These are phyloP conservation scores for Nothoprocta pentlandii DNA, from an alignment of 2,113 vertebrate genomes.

Conservation along the genomic window DNA sequence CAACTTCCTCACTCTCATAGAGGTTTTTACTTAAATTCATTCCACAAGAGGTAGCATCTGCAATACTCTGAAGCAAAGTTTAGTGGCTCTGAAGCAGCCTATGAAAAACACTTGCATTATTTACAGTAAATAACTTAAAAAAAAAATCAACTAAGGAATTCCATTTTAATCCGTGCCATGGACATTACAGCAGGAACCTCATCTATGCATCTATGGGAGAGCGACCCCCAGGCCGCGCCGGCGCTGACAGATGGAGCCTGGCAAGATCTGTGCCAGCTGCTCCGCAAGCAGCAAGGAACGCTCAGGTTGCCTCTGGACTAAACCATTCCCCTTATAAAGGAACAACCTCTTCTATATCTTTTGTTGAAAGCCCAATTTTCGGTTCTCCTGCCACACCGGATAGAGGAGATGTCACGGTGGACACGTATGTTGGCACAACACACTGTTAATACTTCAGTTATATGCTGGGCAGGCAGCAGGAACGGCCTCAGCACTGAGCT, in stretches of 20 bases:
- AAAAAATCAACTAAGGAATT: not conserved
- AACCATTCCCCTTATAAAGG: not conserved
- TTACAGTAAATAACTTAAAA: not conserved
- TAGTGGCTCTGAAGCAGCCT: not conserved
- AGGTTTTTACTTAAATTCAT: not conserved
- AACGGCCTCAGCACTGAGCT: not conserved
- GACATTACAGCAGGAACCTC: not conserved
- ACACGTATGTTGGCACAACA: not conserved
- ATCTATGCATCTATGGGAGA: constrained; percentile 7
- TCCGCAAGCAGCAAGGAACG: constrained; percentile 8
- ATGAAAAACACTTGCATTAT: not conserved
- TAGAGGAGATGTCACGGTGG: not conserved
- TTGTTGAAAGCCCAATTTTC: not conserved
- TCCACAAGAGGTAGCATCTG: not conserved
- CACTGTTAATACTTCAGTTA: not conserved
- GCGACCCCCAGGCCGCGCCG: not conserved
- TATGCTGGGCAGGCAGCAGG: not conserved
- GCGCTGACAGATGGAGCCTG: constrained; percentile 53
- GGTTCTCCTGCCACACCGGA: constrained; percentile 15
- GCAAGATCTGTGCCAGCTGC: constrained; percentile 56
- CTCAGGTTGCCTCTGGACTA: not conserved
- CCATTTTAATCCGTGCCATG: not conserved
- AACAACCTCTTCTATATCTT: not conserved
- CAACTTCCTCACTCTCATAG: not conserved
- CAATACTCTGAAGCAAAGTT: not conserved